phyloP scores from a whole-genome alignment of 2,797 vertebrate genomes.

The Acridotheres tristis region DNA sequence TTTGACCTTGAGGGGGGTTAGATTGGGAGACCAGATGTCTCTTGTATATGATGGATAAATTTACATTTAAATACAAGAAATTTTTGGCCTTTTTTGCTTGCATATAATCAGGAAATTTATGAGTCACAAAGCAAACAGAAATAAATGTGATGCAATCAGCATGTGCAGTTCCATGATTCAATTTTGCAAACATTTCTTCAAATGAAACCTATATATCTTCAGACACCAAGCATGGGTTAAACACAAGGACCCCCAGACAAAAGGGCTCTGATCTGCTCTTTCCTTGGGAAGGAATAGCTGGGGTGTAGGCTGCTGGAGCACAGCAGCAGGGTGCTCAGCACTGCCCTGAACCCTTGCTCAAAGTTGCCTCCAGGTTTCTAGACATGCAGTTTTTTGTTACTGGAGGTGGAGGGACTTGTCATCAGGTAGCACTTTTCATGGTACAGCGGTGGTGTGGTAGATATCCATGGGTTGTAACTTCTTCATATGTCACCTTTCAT shows the following conservation, averaged over 20 bases:
- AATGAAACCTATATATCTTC: neutral
- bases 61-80: neutral
- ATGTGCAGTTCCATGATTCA: neutral
- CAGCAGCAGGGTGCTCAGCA: neutral
- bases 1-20: neutral
- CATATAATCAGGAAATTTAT: neutral
- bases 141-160: neutral
- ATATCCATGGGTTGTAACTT: neutral
- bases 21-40: neutral
- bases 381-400: neutral
- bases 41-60: neutral
- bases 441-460: neutral
- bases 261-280: neutral
- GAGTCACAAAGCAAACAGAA: slow-evolving; percentile 41
- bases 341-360: neutral
- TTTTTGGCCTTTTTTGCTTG: neutral
- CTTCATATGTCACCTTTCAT: neutral
- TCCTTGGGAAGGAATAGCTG: neutral
- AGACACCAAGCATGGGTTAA: neutral
- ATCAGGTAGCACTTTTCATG: neutral
- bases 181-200: neutral
- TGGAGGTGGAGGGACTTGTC: neutral
- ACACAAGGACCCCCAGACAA: neutral
- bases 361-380: neutral
- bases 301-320: neutral